Conservation (phyloP, 2,113 vertebrate species). For the Muntiacus muntjak region DNA sequence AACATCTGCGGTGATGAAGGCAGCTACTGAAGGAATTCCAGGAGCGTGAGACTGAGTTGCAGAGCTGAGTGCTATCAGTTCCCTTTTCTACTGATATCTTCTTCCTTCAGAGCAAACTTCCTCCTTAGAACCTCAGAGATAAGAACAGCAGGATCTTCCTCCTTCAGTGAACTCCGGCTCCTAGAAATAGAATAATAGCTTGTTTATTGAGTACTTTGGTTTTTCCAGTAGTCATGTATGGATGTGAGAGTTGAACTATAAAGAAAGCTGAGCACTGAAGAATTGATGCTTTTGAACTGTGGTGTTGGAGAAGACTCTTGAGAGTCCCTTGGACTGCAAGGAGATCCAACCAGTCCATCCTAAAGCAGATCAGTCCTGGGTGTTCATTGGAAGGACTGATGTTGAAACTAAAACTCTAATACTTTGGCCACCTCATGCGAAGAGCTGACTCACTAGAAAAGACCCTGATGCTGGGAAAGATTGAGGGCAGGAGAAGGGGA, state of each 20-base stretch:
- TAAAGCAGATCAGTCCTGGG: neutral
- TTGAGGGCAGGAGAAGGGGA: neutral
- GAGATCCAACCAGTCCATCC: neutral
- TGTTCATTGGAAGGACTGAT: neutral
- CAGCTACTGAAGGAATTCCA: slow-evolving; percentile 67
- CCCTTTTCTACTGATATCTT: slow-evolving; percentile 86
- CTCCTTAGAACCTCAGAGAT: slow-evolving; percentile 95
- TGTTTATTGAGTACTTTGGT: neutral
- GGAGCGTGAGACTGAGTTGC: slow-evolving; percentile 61
- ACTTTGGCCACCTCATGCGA: neutral
- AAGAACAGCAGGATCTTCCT: slow-evolving; percentile 92
- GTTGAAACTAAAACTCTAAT: neutral
- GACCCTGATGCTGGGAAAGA: neutral
- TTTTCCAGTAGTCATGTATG: neutral
- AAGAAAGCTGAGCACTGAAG: neutral
- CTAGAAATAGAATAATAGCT: slow-evolving; percentile 64
- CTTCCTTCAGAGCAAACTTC: slow-evolving; percentile 95
- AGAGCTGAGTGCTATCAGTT: slow-evolving; percentile 74
- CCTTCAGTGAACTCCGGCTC: slow-evolving; percentile 88
- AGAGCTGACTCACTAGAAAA: neutral
- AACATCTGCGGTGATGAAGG: slow-evolving; percentile 63
- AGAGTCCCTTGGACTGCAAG: neutral
- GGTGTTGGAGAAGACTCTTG: neutral
- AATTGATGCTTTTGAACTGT: neutral
- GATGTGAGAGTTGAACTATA: neutral